Evolutionary conservation across 2,113 vertebrate genomes (phyloP), one percentile per base, ranked within the genome.

Genomic region (Amblyornis subalaris): DNA sequence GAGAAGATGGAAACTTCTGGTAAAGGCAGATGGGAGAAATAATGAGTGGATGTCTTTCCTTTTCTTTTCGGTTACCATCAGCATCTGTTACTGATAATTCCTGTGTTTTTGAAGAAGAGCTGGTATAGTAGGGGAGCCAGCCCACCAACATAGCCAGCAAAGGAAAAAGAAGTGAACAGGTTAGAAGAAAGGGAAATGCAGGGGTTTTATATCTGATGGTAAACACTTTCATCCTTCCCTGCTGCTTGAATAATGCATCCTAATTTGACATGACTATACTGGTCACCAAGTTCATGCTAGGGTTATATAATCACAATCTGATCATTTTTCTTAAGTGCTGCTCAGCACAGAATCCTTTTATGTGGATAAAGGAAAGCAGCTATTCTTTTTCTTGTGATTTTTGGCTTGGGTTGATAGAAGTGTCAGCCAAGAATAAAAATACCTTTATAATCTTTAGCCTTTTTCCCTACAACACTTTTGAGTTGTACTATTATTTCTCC

Each of bases 361-460:
- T 96, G 93, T 95, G 93, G 79, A 94, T 91, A 83, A 91, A 89
- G 91, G 94, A 95, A 94, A 95, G 90, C 88, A 94, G 78, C 93
- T 93, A 91, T 96, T 94, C 89, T 97, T 95, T 93, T 94, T 79
- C 78, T 76, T 95, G 91, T 96, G 82, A 95, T 94, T 94, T 93
- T 97, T 97, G 96, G 95, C 95, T 70, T 85, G 20, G n/a, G 64
- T 83, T 60, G 67, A 57, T 83, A 74, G 64, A 74, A 71, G 38
- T 86, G 75, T 93, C 88, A 74, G 95, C 96, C 94, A 96, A 95
- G 85, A 97, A 91, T 83, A 95, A 97, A 97, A 95, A 95, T 95
- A 96, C 91, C 75, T 96, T 91, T 67, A 91, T 95, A 95, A 93
- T 93, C 91, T 95, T 96, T 60, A 77, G 15, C 64, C 33, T 91